Evolutionary conservation across 1,140 invertebrate species (phyloP).

Genomic region (Drosophila willistoni): DNA sequence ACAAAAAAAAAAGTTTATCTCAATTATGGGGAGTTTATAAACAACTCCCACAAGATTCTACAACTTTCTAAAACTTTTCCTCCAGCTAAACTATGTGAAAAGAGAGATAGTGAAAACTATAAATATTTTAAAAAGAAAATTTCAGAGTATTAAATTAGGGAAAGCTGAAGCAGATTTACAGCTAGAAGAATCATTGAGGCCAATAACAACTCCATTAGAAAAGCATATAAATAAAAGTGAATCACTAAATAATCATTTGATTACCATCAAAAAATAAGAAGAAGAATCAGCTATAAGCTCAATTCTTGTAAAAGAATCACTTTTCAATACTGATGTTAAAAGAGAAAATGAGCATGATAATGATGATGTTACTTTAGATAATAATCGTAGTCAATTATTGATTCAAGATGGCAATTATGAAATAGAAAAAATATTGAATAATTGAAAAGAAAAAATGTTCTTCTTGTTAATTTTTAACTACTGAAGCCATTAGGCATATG

Average conservation of each 20-base stretch:
- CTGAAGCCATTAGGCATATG: too few relatives aligned
- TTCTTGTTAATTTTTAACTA: too few relatives aligned
- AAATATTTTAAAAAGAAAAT: constrained; percentile 1
- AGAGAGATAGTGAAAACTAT: background rate
- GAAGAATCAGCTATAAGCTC: background rate
- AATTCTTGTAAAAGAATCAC: background rate
- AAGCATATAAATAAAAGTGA: background rate
- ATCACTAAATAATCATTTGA: background rate
- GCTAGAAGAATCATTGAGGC: background rate
- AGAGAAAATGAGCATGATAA: background rate
- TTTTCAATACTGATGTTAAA: background rate
- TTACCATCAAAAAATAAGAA: background rate
- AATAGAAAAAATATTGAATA: background rate
- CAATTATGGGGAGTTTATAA: too few relatives aligned
- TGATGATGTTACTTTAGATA: background rate
- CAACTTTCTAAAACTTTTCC: too few relatives aligned
- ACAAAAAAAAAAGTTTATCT: too few relatives aligned
- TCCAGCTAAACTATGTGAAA: too few relatives aligned
- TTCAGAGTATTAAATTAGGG: background rate
- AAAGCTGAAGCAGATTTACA: constrained; percentile 6
- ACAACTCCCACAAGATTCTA: too few relatives aligned
- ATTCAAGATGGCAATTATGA: background rate
- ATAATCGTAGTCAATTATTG: background rate
- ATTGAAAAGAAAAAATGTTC: too few relatives aligned
- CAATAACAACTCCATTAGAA: background rate